phyloP scores from a whole-genome alignment of 2,797 vertebrate genomes.

The Crocidura indochinensis region DNA sequence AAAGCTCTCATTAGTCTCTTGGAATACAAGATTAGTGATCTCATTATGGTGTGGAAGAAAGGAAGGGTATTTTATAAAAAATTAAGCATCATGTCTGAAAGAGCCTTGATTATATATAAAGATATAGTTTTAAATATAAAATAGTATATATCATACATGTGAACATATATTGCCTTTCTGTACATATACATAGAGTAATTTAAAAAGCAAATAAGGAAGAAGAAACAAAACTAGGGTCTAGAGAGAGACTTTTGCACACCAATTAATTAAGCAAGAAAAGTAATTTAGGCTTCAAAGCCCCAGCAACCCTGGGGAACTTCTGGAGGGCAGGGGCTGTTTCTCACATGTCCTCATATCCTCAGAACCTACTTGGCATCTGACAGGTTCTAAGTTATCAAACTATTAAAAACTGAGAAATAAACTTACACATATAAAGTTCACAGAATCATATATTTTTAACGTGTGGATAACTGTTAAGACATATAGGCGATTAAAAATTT shows the following conservation, averaged over 20 bases:
- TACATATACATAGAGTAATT: slow-evolving; percentile 12
- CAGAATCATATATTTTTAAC: neutral
- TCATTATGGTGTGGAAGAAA: neutral
- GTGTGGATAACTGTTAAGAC: neutral
- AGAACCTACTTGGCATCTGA: neutral
- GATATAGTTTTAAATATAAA: neutral
- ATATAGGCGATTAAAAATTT: neutral
- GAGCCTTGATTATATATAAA: neutral
- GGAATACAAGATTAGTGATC: neutral
- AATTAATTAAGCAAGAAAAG: neutral
- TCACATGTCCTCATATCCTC: neutral
- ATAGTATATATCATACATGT: neutral
- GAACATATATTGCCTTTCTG: no score
- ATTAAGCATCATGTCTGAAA: neutral
- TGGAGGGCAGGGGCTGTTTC: neutral
- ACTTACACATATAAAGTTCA: slow-evolving; percentile 17
- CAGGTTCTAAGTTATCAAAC: neutral
- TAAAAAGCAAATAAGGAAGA: neutral
- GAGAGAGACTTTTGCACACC: neutral
- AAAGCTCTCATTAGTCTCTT: neutral
- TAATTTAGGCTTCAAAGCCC: neutral
- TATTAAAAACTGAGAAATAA: neutral
- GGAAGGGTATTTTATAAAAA: neutral
- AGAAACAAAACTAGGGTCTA: neutral
- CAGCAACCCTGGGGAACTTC: neutral